Evolutionary conservation across 2,888 invertebrate genomes (phyloP), one percentile per base, ranked within the genome.

Genomic region (Drosophila melanosoma): DNA sequence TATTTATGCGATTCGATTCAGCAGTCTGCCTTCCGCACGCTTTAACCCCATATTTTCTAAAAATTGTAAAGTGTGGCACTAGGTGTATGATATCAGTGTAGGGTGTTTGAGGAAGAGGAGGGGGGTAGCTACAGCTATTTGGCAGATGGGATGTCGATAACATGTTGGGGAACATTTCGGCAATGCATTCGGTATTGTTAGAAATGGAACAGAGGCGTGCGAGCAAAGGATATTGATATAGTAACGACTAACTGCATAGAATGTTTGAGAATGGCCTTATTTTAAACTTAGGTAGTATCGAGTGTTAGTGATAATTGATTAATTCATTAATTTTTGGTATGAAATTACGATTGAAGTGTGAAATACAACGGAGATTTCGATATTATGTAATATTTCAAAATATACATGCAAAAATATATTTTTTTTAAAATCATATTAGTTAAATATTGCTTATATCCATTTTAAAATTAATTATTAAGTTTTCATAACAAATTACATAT

Each of bases 131-230:
- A 26, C 61, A 62, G 78, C 59, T 76, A 70, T 29, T 42, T 49
- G 15, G 23, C 48, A 62, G 58, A 23, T 66, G 67, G 59, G 66
- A 26, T 61, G 33, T 48, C 40, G 60, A 33, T 53, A 15, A 15
- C 29, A 59, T 56, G 35, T 65, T 67, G 67, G 78, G 81, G 64
- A 62, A 68, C 67, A 64, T 53, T 80, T 80, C 38, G 77, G 65
- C 49, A 76, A 70, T n/a, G 23, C 17, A 45, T 23, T 54, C 60
- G 26, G 12, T 45, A 2, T 42, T 36, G 56, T 66, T 51, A 42
- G 49, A 45, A n/a, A 59, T 32, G 38, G 29, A 1, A 29, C 79
- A 76, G 79, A 42, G 79, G 75, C 79, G 74, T 29, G 23, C 35
- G 40, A 29, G 23, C 17, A 32, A 49, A 78, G 74, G 65, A 77